phyloP scores from a whole-genome alignment of 2,113 vertebrate species.

The Calyptomena viridis region DNA sequence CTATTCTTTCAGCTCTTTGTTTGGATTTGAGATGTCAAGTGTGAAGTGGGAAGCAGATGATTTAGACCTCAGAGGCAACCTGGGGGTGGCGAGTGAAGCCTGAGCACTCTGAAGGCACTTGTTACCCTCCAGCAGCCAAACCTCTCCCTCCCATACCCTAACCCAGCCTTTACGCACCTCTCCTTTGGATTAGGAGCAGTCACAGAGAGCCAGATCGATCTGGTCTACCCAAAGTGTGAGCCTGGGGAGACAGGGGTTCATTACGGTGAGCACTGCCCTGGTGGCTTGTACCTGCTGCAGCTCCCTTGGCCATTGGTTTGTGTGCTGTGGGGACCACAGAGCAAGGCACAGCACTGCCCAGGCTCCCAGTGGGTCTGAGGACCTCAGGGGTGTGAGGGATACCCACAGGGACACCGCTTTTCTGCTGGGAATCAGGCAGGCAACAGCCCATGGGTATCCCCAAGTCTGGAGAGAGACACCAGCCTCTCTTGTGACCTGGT shows the following conservation, averaged over 20 bases:
- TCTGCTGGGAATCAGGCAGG: not conserved
- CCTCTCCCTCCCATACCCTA: rapidly evolving
- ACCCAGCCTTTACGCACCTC: not conserved
- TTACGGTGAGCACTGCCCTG: not conserved
- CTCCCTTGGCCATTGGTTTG: not conserved
- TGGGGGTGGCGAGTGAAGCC: not conserved
- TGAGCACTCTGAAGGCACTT: not conserved
- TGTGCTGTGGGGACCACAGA: not conserved
- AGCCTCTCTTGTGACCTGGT: rapidly evolving
- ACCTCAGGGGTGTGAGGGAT: not conserved
- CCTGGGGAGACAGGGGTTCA: not conserved
- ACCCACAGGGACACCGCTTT: not conserved
- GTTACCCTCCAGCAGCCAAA: not conserved
- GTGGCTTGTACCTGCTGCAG: not conserved
- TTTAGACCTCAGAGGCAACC: slow-evolving; percentile 2
- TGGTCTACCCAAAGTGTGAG: not conserved
- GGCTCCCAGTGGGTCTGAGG: rapidly evolving
- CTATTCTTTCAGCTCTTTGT: slow-evolving; percentile 40
- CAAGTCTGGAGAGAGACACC: not conserved
- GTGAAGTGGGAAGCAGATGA: slow-evolving; percentile 8
- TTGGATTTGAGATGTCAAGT: slow-evolving; percentile 31
- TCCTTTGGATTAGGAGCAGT: not conserved
- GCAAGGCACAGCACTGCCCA: not conserved
- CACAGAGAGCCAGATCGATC: not conserved
- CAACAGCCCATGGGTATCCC: not conserved